These are phyloP conservation scores for Heteromyza rotundicornis DNA, from an alignment of 2,888 invertebrate genomes.

Conservation along the genomic window DNA sequence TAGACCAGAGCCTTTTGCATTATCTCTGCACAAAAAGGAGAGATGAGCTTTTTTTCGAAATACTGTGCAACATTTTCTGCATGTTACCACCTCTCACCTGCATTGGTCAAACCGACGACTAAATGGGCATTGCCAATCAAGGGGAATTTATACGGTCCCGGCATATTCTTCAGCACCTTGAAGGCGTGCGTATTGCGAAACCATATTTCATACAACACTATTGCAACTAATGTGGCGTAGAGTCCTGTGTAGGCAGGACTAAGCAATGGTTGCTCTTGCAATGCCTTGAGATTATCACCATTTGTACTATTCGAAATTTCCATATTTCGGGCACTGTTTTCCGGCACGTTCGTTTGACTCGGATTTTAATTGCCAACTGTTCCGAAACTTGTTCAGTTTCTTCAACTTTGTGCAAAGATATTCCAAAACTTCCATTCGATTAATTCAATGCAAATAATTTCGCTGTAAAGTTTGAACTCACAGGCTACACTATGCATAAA, in stretches of 20 bases:
- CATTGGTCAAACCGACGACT: slow-evolving; percentile 12
- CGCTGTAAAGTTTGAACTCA: too few relatives aligned
- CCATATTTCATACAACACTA: slow-evolving; percentile 14
- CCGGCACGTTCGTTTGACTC: background rate
- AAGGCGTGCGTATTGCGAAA: slow-evolving; percentile 8
- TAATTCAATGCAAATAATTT: too few relatives aligned
- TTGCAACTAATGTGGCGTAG: background rate
- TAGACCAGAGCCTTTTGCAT: slow-evolving; percentile 9
- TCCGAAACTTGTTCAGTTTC: background rate
- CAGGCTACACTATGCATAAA: too few relatives aligned
- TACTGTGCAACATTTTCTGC: background rate
- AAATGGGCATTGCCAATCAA: slow-evolving; percentile 17
- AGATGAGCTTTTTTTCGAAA: too few relatives aligned
- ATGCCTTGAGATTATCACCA: too few relatives aligned
- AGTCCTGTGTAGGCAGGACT: background rate
- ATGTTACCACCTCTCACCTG: background rate
- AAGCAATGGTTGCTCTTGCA: background rate
- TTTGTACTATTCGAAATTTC: background rate
- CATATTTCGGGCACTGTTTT: background rate
- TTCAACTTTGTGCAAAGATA: too few relatives aligned
- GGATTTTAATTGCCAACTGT: background rate
- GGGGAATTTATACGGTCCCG: slow-evolving; percentile 7
- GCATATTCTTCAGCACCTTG: slow-evolving; percentile 11
- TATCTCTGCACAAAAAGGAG: slow-evolving; percentile 6
- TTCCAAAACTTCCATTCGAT: too few relatives aligned